phyloP scores from a whole-genome alignment of 2,113 vertebrate genomes.

The Lutjanus erythropterus region DNA sequence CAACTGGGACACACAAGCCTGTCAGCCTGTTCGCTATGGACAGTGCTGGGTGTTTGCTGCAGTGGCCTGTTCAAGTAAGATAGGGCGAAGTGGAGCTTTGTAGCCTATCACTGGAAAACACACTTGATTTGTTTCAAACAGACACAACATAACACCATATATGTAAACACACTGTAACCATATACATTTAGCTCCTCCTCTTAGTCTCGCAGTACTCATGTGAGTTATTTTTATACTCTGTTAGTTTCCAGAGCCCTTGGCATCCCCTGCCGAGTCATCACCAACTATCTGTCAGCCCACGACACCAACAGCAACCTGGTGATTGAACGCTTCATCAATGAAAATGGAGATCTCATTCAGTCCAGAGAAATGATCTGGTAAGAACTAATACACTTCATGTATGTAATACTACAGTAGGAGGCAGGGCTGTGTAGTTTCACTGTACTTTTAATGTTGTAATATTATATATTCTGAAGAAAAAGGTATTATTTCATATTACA shows the following conservation, averaged over 20 bases:
- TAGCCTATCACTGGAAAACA: slow-evolving; percentile 47
- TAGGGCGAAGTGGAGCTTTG: slow-evolving; percentile 1
- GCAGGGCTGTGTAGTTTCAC: not conserved
- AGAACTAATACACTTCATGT: slow-evolving; percentile 20
- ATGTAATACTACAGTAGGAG: not conserved
- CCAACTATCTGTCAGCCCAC: slow-evolving; percentile 93
- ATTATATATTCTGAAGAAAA: not conserved
- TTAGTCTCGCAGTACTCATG: not conserved
- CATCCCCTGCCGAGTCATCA: slow-evolving; percentile 90
- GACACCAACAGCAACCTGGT: slow-evolving; percentile 92
- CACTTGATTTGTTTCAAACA: not conserved
- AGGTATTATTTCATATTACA: too few relatives aligned
- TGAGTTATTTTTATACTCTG: not conserved
- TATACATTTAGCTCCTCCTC: not conserved
- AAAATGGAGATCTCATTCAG: slow-evolving; percentile 76
- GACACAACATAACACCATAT: not conserved
- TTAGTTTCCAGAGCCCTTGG: slow-evolving; percentile 93
- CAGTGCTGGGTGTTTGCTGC: slow-evolving; percentile 99
- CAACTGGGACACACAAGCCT: slow-evolving; percentile 86
- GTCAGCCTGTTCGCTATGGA: slow-evolving; percentile 91
- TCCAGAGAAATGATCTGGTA: slow-evolving; percentile 93
- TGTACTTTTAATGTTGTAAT: too few relatives aligned
- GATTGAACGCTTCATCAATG: slow-evolving; percentile 88
- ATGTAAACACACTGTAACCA: not conserved
- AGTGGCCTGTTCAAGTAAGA: slow-evolving; percentile 92